Evolutionary conservation across 2,113 vertebrate species (phyloP).

Genomic region (Ceyx melanurus): DNA sequence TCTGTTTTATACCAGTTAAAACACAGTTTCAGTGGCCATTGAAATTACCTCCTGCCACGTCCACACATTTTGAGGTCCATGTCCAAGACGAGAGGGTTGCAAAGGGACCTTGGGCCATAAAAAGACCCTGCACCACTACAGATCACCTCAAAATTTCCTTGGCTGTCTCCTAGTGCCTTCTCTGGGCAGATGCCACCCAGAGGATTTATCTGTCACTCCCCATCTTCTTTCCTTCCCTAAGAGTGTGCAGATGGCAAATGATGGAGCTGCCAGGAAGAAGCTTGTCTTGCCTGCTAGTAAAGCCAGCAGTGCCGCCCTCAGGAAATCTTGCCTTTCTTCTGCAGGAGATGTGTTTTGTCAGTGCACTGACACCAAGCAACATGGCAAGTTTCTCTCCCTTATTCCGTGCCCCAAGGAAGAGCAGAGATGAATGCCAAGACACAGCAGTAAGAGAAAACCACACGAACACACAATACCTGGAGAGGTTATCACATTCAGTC

Average conservation of each 20-base stretch:
- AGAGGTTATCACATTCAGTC: background rate
- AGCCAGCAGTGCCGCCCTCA: background rate
- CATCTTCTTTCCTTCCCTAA: background rate
- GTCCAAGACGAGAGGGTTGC: background rate
- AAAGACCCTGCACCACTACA: background rate
- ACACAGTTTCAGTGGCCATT: background rate
- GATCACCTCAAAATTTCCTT: background rate
- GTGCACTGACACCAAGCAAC: background rate
- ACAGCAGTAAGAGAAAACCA: background rate
- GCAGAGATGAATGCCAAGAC: background rate
- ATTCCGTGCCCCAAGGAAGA: background rate
- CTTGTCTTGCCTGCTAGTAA: background rate
- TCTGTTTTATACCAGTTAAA: background rate
- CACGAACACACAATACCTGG: background rate
- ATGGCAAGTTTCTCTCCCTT: background rate
- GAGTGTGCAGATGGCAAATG: background rate
- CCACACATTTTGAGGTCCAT: background rate
- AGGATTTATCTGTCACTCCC: background rate
- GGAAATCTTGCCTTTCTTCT: background rate
- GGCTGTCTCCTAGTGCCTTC: background rate
- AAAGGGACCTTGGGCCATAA: background rate
- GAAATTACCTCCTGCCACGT: background rate
- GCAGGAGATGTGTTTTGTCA: background rate
- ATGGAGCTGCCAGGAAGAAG: background rate
- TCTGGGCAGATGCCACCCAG: background rate